Evolutionary conservation across 1,140 invertebrate species (phyloP).

Genomic region (Dicyema japonicum): DNA sequence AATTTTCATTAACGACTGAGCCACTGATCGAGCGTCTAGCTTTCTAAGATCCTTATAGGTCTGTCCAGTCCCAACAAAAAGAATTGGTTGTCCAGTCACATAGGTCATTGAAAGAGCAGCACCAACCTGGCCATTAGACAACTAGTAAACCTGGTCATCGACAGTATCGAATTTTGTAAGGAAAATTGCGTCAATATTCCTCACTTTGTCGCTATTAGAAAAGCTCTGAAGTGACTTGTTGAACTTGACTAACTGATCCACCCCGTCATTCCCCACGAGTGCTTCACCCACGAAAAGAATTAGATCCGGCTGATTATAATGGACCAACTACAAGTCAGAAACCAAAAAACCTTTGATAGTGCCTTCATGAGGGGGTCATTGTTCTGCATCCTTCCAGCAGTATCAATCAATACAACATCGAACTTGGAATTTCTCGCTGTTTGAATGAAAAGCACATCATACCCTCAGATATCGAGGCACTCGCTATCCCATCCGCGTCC

Average conservation of each 20-base stretch:
- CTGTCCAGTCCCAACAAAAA: constrained; percentile 95
- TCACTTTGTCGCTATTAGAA: constrained; percentile 28
- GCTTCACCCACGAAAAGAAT: constrained; percentile 95
- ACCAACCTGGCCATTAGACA: constrained; percentile 36
- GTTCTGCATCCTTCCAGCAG: constrained; percentile 93
- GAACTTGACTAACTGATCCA: constrained; percentile 91
- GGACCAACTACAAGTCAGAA: constrained; percentile 25
- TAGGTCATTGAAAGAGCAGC: constrained; percentile 99
- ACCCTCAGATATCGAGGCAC: constrained; percentile 59
- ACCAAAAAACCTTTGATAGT: constrained; percentile 36
- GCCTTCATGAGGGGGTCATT: constrained; percentile 92
- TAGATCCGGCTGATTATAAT: constrained; percentile 70
- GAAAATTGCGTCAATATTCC: constrained; percentile 65
- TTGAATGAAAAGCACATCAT: constrained; percentile 3
- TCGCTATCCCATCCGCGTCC: constrained; percentile 80
- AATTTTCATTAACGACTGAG: constrained; percentile 63
- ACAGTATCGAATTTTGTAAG: constrained; percentile 95
- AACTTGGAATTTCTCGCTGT: constrained; percentile 13
- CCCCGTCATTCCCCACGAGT: constrained; percentile 93
- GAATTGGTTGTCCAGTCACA: constrained; percentile 91
- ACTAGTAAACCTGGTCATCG: constrained; percentile 59
- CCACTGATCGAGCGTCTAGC: constrained; percentile 76
- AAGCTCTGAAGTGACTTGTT: constrained; percentile 50
- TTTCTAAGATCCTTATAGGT: constrained; percentile 88
- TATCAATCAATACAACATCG: constrained; percentile 76